These are phyloP conservation scores for Drosophila paranaensis DNA, from an alignment of 2,888 invertebrate genomes.

Conservation along the genomic window DNA sequence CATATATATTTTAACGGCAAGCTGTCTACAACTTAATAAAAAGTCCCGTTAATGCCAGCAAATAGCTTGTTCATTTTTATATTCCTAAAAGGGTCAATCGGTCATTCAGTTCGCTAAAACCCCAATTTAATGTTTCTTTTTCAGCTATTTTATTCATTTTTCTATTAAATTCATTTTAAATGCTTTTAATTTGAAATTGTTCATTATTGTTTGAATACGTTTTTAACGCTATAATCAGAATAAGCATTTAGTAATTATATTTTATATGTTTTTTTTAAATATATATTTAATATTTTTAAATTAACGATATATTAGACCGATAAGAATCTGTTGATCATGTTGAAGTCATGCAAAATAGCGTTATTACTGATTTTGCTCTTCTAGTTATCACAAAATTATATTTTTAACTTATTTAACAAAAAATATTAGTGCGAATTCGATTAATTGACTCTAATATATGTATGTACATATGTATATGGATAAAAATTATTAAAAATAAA, in stretches of 20 bases:
- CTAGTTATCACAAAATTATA: too few relatives aligned
- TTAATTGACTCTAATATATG: too few relatives aligned
- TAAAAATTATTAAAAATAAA: background rate
- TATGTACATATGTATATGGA: too few relatives aligned
- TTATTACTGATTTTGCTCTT: too few relatives aligned
- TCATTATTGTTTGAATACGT: background rate
- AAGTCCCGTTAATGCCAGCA: background rate
- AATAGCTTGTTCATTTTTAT: background rate
- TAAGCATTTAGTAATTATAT: background rate
- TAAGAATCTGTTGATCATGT: background rate
- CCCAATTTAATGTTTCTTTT: background rate
- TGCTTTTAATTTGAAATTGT: background rate
- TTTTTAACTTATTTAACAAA: too few relatives aligned
- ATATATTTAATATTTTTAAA: background rate
- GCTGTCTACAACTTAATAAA: conserved; percentile 10
- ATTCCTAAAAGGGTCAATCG: background rate
- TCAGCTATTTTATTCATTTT: background rate
- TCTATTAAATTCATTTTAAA: background rate
- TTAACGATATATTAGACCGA: background rate
- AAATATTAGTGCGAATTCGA: too few relatives aligned
- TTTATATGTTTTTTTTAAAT: background rate
- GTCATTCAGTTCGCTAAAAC: background rate
- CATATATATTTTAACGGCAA: background rate
- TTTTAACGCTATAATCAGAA: background rate
- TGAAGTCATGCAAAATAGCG: background rate